Base-by-base conservation (phyloP, 2,888 invertebrate genomes). In the Morpho deidamia region DNA sequence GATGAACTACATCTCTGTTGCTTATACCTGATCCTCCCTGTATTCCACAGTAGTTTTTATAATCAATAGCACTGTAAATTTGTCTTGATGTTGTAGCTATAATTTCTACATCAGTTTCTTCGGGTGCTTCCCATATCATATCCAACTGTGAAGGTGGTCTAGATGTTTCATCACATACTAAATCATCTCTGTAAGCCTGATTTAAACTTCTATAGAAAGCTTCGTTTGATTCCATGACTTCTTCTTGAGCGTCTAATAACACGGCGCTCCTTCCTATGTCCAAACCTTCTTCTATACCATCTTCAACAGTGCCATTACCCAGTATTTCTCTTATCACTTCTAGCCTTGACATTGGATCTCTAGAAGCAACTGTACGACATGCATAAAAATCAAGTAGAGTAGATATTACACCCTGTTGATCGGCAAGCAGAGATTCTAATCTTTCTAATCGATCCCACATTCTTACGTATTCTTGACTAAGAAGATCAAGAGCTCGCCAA, bases 371-470 rank as follows among this genome's bases (percentile, higher is more conserved):
- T 55, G 78, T 81, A 44, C 89, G 86, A 75, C 88, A 88, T 1
- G 94, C 92, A 76, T 95, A 95, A 81, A 95, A 94, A 74, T 95
- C 94, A 73, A 97, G 92, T 70, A 97, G 90, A 74, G 97, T 97
- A 49, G 95, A 93, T 68, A 97, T 96, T 42, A 97, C 96, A 66
- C 95, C 95, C 78, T 97, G 97, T 78, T 97, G 97, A 74, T 97
- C 97, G 77, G 94, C 93, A 3, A 97, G 92, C 58, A 97, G 91
- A 14, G 95, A 93, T 76, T 97, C 97, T 33, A 97, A 87, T 78
- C 97, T 95, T 73, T 97, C 97, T 57, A 97, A 87, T 43, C 97
- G 91, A 71, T 96, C 95, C 97, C 97, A 97, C 95, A 97, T 97
- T 77, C 96, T 95, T 50, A 97, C 95, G 72, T 97, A 97, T 76